phyloP scores from a whole-genome alignment of 2,888 invertebrate genomes.

The Ochropleura leucogaster region DNA sequence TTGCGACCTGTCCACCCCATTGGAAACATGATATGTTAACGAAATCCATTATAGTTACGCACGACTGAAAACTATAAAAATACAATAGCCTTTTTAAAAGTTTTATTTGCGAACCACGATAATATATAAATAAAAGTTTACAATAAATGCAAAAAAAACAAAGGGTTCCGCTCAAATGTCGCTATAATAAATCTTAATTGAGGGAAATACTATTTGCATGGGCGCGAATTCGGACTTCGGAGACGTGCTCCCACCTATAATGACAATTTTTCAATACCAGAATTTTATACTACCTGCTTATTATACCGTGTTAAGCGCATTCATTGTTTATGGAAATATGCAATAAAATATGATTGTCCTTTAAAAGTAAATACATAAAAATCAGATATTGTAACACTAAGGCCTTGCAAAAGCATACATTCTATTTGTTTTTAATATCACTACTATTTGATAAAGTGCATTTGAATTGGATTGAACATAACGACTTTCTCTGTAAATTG shows the following conservation, averaged over 20 bases:
- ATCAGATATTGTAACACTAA: conserved; percentile 28
- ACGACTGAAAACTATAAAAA: conserved; percentile 34
- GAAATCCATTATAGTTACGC: conserved; percentile 33
- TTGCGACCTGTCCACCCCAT: conserved; percentile 30
- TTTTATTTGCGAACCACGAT: conserved; percentile 21
- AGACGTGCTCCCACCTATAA: conserved; percentile 13
- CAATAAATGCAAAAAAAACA: conserved; percentile 17
- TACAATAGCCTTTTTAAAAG: conserved; percentile 32
- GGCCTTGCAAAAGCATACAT: conserved; percentile 21
- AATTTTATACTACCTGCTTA: conserved; percentile 4
- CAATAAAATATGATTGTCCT: conserved; percentile 49
- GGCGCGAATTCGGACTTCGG: not conserved
- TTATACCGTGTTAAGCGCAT: conserved; percentile 11
- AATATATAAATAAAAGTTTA: conserved; percentile 13
- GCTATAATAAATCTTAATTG: conserved; percentile 47
- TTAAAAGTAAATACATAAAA: conserved; percentile 19
- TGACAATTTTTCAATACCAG: conserved; percentile 10
- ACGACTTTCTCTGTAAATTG: conserved; percentile 37
- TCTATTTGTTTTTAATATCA: conserved; percentile 47
- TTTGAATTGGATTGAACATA: conserved; percentile 36
- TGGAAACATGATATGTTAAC: conserved; percentile 43
- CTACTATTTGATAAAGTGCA: conserved; percentile 25
- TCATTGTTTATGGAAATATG: conserved; percentile 46
- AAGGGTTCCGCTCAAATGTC: conserved; percentile 10
- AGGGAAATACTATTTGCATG: not conserved